Base-by-base conservation (phyloP, 2,888 invertebrate genomes). In the Thelaira solivaga region DNA sequence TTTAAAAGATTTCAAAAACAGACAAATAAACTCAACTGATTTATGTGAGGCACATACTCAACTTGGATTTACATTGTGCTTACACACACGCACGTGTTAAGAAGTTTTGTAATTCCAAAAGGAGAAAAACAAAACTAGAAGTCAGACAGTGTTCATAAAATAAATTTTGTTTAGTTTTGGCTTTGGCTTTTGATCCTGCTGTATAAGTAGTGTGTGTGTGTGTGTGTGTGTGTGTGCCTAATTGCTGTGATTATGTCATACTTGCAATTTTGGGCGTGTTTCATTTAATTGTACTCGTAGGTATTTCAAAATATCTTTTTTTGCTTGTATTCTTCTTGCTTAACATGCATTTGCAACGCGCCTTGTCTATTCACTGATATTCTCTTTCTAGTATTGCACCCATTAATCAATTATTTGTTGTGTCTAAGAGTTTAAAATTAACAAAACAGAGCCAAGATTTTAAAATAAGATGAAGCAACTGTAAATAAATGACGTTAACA, bases 221-320 rank as follows among this genome's bases (percentile, higher is more conserved):
- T 45, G 6, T 6, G 26, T 5, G 51, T 53, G 26, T 51, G 43
- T 18, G 47, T 39, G 51, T 41, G 73, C 68, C 68, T 68, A 77
- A 77, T 77, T 64, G 73, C 49, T 24, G 51, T 55, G 73, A 77
- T 77, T 77, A 77, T 77, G 77, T 73, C 77, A 77, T 73, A 64
- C 55, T 51, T 29, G 22, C 36, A 69, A 34, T 57, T n/a, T 59
- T 77, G 73, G 77, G 73, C 68, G 68, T 77, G 77, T 73, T 57
- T 47, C 57, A 43, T 72, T 72, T 68, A 73, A 51, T 77, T 68
- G 57, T n/a, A n/a, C n/a, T n/a, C n/a, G n/a, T n/a, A n/a, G n/a
- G n/a, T 57, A 59, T 73, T 77, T 69, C 20, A 39, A 47, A 77
- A 57, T 29, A 36, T 5, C 10, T 20, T 13, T 20, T 39, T 11